Conservation (phyloP, 2,113 vertebrate species). For the Hippopotamus amphibius region DNA sequence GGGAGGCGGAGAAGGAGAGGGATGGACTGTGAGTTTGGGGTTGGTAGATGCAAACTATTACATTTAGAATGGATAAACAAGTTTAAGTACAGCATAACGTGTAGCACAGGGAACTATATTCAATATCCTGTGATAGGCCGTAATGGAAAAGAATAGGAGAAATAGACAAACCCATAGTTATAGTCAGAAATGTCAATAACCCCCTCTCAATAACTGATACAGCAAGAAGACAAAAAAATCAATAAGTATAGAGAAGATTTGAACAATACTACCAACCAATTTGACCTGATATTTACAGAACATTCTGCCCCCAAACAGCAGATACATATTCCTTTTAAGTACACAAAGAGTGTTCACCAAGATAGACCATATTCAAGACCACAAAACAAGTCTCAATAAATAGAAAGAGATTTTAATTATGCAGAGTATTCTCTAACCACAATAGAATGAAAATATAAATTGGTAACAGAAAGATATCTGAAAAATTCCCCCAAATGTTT, state of each 20-base stretch:
- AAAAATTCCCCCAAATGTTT: background rate
- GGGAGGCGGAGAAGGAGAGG: background rate
- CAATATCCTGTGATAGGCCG: background rate
- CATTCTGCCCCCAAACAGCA: background rate
- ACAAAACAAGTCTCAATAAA: background rate
- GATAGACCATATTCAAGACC: background rate
- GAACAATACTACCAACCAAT: background rate
- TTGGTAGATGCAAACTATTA: background rate
- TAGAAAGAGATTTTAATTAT: background rate
- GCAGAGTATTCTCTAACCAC: background rate
- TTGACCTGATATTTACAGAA: background rate
- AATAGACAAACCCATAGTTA: background rate
- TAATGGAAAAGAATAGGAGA: background rate
- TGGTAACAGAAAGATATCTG: background rate
- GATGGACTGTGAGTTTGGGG: background rate
- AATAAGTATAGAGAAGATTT: background rate
- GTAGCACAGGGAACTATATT: background rate
- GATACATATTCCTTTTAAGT: background rate
- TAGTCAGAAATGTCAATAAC: background rate
- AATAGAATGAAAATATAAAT: background rate
- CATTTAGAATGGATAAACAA: background rate
- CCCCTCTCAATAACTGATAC: background rate
- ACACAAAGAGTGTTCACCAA: background rate
- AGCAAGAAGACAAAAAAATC: background rate
- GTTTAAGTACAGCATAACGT: background rate